Base-by-base conservation (phyloP, 2,888 invertebrate species). In the Corythucha ciliata region DNA sequence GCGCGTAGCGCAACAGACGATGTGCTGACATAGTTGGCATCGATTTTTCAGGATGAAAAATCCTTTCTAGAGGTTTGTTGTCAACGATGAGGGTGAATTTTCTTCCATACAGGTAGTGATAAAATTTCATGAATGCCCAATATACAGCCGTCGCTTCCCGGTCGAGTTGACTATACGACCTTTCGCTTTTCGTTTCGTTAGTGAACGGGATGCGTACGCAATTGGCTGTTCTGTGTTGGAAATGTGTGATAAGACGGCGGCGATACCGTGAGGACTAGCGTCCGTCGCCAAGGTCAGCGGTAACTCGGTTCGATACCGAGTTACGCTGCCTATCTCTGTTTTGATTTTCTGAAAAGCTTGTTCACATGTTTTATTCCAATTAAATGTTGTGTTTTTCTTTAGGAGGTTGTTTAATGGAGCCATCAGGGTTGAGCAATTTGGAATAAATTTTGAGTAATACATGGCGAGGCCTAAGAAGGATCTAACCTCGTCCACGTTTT, bases 281-380 rank as follows among this genome's bases (percentile, higher is more conserved):
- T 60, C 58, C 16, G 54, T 48, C 12, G 59, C 46, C 16, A 62
- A 46, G 6, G 51, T 34, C 18, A 60, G 16, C 33, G 57, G 57
- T 29, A 57, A 26, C 16, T 54, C 33, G 32, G 59, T 57, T 49
- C 60, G 45, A 46, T 55, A 62, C 4, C 52, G 57, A 22, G 51
- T 33, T 1, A 63, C 57, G 14, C 52, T 57, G 14, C 54, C 48
- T 16, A 61, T 49, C 40, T 58, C 56, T 29, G 52, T 14, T 47
- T 63, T 62, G 4, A 61, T 44, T 44, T 56, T 56, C 22, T 24
- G 12, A 37, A 63, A 61, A n/a, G 59, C n/a, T 5, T 26, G 37
- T 37, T 48, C 26, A 10, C 37, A 21, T 2, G 48, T 20, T 2
- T 26, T 39, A 14, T 37, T 27, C 48, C 48, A 37, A 18, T 3